A percentile compares a stretch with the other conserved stretches of the same genome.
phyloP scores from a whole-genome alignment of 2,113 vertebrate genomes.

The Oryzias melastigma region DNA sequence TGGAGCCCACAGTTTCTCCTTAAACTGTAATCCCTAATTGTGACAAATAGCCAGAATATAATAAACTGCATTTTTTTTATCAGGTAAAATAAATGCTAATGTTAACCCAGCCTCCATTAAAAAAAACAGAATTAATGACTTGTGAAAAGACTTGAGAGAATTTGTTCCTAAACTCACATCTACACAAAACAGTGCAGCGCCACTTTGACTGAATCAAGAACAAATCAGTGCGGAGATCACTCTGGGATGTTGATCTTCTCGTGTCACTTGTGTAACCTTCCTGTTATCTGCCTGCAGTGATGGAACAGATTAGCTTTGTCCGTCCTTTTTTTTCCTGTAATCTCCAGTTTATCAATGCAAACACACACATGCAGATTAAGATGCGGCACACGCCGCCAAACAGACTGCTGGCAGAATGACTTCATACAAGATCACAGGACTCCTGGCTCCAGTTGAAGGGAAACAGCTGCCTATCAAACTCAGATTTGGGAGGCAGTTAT shows the following conservation, averaged over 20 bases:
- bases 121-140: background rate
- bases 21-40: constrained; percentile 1
- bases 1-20: background rate
- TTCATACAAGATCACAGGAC: too few relatives aligned
- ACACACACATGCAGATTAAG: background rate
- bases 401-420: too few relatives aligned
- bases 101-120: background rate
- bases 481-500: too few relatives aligned
- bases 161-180: background rate
- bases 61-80: background rate
- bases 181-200: background rate
- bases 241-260: background rate
- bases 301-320: constrained; percentile 37
- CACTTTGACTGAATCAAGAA: background rate
- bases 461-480: too few relatives aligned
- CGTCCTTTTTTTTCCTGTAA: constrained; percentile 2
- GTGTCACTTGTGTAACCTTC: constrained; percentile 12
- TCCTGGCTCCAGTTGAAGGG: too few relatives aligned
- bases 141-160: background rate
- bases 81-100: background rate
- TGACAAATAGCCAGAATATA: constrained; percentile 14
- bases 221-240: constrained; percentile 8
- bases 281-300: constrained; percentile 6
- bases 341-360: background rate
- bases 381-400: too few relatives aligned